These are phyloP conservation scores for Thelaira solivaga DNA, from an alignment of 2,888 invertebrate genomes.

Conservation along the genomic window DNA sequence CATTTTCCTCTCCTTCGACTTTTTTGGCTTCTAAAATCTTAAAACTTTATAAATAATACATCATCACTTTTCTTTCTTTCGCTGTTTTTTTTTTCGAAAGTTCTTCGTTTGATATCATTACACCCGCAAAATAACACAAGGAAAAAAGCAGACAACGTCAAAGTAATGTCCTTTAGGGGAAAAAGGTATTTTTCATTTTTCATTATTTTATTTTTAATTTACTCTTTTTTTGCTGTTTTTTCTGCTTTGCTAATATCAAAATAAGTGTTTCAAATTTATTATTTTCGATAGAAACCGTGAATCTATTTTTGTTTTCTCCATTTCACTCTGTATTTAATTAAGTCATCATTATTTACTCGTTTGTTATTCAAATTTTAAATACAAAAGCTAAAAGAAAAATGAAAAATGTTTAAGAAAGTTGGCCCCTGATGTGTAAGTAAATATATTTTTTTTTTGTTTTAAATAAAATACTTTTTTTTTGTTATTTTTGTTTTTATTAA, in stretches of 20 bases:
- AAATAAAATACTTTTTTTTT: no score
- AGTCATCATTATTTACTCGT: constrained; percentile 19
- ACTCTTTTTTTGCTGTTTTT: not conserved
- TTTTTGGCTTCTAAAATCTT: constrained; percentile 23
- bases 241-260: constrained; percentile 1
- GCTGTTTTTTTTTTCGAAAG: no score
- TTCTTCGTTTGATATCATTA: not conserved
- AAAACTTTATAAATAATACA: constrained; percentile 2
- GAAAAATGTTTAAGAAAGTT: not conserved
- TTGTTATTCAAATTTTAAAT: not conserved
- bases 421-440: no score
- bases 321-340: not conserved
- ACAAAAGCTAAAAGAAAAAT: not conserved
- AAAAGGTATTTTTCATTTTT: constrained; percentile 22
- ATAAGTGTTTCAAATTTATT: constrained; percentile 29
- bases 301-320: not conserved
- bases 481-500: no score
- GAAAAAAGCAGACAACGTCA: not conserved
- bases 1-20: constrained; percentile 17
- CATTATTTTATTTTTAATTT: not conserved
- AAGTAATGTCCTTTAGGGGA: constrained; percentile 6
- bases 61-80: not conserved
- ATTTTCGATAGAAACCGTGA: constrained; percentile 5
- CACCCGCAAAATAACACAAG: not conserved
- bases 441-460: no score